phyloP scores from a whole-genome alignment of 2,113 vertebrate species.

The Rhea americana region DNA sequence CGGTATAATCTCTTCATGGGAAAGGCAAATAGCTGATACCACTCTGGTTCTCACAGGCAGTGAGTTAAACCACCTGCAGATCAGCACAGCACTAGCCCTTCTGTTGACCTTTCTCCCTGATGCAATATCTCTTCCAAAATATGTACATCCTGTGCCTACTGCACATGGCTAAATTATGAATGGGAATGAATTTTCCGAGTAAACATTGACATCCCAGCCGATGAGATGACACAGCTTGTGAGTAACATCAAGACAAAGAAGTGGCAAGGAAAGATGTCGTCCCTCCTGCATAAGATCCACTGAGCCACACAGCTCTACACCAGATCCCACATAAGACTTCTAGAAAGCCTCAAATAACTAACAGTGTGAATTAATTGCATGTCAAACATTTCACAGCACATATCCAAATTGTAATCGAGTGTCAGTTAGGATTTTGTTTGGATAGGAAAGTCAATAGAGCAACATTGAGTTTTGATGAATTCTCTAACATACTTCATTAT shows the following conservation, averaged over 20 bases:
- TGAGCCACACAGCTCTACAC: background rate
- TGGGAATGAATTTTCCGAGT: background rate
- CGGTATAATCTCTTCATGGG: background rate
- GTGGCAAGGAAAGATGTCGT: background rate
- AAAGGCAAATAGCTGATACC: background rate
- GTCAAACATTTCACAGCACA: background rate
- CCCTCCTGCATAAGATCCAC: background rate
- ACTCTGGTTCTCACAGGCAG: fast-evolving
- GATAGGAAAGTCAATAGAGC: constrained; percentile 20
- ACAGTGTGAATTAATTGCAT: background rate
- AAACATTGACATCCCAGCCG: background rate
- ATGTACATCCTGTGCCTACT: background rate
- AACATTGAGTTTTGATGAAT: constrained; percentile 5
- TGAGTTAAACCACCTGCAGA: constrained; percentile 4
- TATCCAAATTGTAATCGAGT: constrained; percentile 12
- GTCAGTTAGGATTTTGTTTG: background rate
- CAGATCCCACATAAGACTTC: background rate
- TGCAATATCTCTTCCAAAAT: background rate
- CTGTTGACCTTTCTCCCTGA: background rate
- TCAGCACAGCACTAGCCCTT: background rate
- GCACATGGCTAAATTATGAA: background rate
- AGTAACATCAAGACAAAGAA: background rate
- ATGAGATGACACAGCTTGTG: background rate
- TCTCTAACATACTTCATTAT: background rate
- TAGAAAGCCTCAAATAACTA: background rate